Evolutionary conservation across 2,797 vertebrate genomes (phyloP).

Genomic region (Cetoscarus ocellatus): DNA sequence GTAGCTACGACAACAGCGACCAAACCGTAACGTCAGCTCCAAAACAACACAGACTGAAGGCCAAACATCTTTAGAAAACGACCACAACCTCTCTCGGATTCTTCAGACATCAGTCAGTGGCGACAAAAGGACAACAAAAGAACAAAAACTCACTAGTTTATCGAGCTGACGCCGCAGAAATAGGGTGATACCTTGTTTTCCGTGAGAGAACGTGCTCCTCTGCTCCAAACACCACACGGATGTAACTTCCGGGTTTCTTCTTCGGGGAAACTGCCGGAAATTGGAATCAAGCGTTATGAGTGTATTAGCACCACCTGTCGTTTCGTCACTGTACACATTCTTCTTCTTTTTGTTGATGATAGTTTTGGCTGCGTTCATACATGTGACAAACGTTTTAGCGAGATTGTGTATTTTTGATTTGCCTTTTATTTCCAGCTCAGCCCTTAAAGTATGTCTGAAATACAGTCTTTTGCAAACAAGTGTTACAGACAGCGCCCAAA

Average conservation of each 20-base stretch:
- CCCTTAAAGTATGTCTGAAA: too few relatives aligned
- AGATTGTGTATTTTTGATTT: too few relatives aligned
- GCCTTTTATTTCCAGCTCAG: too few relatives aligned
- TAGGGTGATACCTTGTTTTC: neutral
- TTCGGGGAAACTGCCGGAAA: neutral
- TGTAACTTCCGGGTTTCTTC: slow-evolving; percentile 1
- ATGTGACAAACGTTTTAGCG: too few relatives aligned
- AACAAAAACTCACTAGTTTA: neutral
- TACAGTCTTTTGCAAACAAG: too few relatives aligned
- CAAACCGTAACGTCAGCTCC: neutral
- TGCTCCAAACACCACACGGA: slow-evolving; percentile 10
- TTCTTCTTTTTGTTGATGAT: too few relatives aligned
- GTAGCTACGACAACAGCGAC: too few relatives aligned
- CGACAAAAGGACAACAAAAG: fast-evolving
- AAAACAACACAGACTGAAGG: neutral
- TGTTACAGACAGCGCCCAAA: too few relatives aligned
- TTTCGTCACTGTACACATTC: too few relatives aligned
- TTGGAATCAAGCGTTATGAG: fast-evolving
- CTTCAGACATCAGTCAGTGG: fast-evolving
- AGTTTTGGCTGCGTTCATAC: too few relatives aligned
- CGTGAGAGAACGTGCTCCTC: fast-evolving
- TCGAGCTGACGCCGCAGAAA: neutral
- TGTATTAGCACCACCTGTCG: neutral
- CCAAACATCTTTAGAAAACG: neutral
- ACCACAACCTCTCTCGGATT: fast-evolving